phyloP scores from a whole-genome alignment of 2,797 vertebrate species.

The Anabacerthia variegaticeps region DNA sequence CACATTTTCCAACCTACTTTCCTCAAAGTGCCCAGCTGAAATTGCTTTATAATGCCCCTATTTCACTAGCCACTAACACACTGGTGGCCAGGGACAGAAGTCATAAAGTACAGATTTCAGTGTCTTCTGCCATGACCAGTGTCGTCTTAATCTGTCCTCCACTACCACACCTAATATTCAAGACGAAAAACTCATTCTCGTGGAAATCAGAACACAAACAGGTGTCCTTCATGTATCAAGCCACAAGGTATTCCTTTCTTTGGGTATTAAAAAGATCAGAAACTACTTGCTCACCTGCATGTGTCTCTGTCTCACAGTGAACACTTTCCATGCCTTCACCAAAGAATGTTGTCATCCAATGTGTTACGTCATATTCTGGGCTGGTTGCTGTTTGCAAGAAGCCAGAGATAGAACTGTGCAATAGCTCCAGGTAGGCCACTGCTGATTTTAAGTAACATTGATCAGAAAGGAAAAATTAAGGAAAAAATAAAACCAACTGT shows the following conservation, averaged over 20 bases:
- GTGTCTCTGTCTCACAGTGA: not conserved
- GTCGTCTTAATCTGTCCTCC: not conserved
- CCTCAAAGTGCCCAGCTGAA: not conserved
- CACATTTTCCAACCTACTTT: not conserved
- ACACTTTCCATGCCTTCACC: not conserved
- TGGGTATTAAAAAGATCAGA: not conserved
- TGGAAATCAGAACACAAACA: not conserved
- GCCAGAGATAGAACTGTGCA: rapidly evolving
- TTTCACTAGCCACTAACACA: not conserved
- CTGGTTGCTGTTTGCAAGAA: not conserved
- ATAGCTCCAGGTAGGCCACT: not conserved
- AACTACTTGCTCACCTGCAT: not conserved
- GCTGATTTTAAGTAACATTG: not conserved
- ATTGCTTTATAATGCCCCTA: not conserved
- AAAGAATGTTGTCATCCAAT: not conserved
- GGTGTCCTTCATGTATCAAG: not conserved
- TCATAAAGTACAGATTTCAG: not conserved
- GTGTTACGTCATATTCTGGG: not conserved
- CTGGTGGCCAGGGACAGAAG: not conserved
- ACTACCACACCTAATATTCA: not conserved
- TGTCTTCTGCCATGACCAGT: not conserved
- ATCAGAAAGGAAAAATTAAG: not conserved
- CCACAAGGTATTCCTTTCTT: not conserved
- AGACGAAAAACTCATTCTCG: not conserved
- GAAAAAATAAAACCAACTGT: not conserved